These are phyloP conservation scores for Drosophila ustulata DNA, from an alignment of 2,888 invertebrate genomes.

Conservation along the genomic window DNA sequence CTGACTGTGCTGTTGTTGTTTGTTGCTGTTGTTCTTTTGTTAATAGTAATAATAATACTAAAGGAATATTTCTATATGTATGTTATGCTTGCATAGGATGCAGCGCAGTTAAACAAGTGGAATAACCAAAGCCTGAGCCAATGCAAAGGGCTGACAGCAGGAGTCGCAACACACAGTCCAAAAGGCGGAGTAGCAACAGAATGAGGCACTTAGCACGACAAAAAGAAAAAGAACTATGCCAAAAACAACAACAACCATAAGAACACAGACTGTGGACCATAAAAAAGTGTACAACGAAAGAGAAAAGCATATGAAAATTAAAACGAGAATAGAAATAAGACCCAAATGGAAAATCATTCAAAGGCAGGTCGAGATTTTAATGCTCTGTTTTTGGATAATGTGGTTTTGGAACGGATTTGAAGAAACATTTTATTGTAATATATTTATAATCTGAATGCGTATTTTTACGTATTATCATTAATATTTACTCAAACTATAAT, in stretches of 20 bases:
- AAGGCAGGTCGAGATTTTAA: not conserved
- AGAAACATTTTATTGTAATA: too few relatives aligned
- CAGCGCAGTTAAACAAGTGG: slow-evolving; percentile 64
- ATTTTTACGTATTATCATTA: too few relatives aligned
- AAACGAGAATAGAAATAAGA: slow-evolving; percentile 28
- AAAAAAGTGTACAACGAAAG: slow-evolving; percentile 43
- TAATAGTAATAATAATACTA: slow-evolving; percentile 32
- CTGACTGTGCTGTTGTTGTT: slow-evolving; percentile 14
- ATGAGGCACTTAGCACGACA: slow-evolving; percentile 44
- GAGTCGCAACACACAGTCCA: slow-evolving; percentile 46
- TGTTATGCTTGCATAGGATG: slow-evolving; percentile 37
- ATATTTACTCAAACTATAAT: too few relatives aligned
- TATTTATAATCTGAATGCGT: too few relatives aligned
- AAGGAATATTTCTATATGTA: slow-evolving; percentile 13
- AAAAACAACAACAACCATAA: slow-evolving; percentile 1
- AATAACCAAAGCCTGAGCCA: slow-evolving; percentile 44
- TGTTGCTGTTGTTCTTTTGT: slow-evolving; percentile 1
- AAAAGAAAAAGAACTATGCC: slow-evolving; percentile 29
- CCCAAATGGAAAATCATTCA: slow-evolving; percentile 6
- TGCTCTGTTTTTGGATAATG: slow-evolving; percentile 19
- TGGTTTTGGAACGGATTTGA: too few relatives aligned
- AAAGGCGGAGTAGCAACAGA: slow-evolving; percentile 20
- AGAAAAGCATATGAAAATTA: slow-evolving; percentile 36
- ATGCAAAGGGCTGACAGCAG: slow-evolving; percentile 62
- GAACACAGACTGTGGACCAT: slow-evolving; percentile 19